phyloP scores from a whole-genome alignment of 2,888 invertebrate genomes.

The Agrotis clavis region DNA sequence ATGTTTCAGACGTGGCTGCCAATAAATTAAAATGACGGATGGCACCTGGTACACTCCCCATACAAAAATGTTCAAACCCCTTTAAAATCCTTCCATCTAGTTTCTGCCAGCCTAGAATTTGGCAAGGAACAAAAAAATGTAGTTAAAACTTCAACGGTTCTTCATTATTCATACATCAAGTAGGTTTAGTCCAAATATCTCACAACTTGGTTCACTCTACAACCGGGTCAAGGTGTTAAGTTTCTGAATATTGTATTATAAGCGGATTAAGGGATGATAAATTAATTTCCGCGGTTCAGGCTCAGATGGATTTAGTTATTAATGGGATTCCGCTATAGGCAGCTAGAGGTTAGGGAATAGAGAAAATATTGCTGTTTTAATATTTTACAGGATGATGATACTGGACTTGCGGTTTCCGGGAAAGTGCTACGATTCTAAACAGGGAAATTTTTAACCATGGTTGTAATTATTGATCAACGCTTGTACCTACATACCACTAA shows the following conservation, averaged over 20 bases:
- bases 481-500: too few relatives aligned
- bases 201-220: slow-evolving; percentile 22
- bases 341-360: slow-evolving; percentile 9
- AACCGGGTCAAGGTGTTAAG: slow-evolving; percentile 18
- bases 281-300: slow-evolving; percentile 28
- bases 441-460: not conserved
- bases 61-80: too few relatives aligned
- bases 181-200: not conserved
- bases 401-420: not conserved
- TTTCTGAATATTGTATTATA: slow-evolving; percentile 50
- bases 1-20: too few relatives aligned
- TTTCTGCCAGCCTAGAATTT: not conserved
- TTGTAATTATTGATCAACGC: too few relatives aligned
- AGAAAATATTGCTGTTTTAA: slow-evolving; percentile 20
- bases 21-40: too few relatives aligned
- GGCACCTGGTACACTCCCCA: too few relatives aligned
- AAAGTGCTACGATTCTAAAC: not conserved
- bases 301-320: slow-evolving; percentile 32
- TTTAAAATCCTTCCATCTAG: too few relatives aligned
- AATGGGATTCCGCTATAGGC: slow-evolving; percentile 21
- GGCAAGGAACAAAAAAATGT: not conserved
- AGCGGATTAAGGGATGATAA: slow-evolving; percentile 42
- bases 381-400: slow-evolving; percentile 27
- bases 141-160: not conserved
- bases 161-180: slow-evolving; percentile 5